Evolutionary conservation across 2,888 invertebrate species (phyloP), one percentile per base, ranked within the genome.

Genomic region (Itoplectis maculator): DNA sequence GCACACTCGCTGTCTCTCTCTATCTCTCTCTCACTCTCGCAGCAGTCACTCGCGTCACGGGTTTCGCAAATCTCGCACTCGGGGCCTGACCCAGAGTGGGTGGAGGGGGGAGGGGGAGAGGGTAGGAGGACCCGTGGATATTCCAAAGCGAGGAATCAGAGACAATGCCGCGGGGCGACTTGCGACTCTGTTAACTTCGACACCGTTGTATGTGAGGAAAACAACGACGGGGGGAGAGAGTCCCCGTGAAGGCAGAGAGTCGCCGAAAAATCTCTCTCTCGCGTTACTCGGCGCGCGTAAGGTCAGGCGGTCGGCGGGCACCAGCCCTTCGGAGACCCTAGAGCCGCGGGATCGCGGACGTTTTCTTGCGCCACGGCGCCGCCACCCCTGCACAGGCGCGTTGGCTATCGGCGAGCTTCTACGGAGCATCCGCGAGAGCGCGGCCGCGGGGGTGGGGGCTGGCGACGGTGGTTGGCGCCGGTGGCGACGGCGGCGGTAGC

Each of bases 361-460:
- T 90, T 90, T 89, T 89, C 88, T 88, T 89, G 88, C 87, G 87
- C 87, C 89, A 88, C 89, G 87, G 86, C 88, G 87, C 87, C 85
- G 86, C 88, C 89, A 87, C 89, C 88, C 88, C 86, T 88, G 90
- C 90, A 90, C 90, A 90, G 89, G 90, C 90, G 90, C 90, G 89
- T 88, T 77, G 84, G 86, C 84, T 87, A 84, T 88, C 81, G 83
- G 40, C 23, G 88, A 87, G 86, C 88, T 88, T 88, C 88, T 87
- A 88, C 89, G 88, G 88, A 85, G 85, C 87, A 23, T 45, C n/a
- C 47, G 37, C 47, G 37, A 47, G 37, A 35, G 51, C 29, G 51
- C 29, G 29, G 29, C 3, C 5, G 29, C 3, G 29, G 29, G 23
- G 23, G 23, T 20, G 23, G 45, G 9, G 29, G 79, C 59, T 59